phyloP scores from a whole-genome alignment of 2,113 vertebrate genomes.

The Engystomops pustulosus region DNA sequence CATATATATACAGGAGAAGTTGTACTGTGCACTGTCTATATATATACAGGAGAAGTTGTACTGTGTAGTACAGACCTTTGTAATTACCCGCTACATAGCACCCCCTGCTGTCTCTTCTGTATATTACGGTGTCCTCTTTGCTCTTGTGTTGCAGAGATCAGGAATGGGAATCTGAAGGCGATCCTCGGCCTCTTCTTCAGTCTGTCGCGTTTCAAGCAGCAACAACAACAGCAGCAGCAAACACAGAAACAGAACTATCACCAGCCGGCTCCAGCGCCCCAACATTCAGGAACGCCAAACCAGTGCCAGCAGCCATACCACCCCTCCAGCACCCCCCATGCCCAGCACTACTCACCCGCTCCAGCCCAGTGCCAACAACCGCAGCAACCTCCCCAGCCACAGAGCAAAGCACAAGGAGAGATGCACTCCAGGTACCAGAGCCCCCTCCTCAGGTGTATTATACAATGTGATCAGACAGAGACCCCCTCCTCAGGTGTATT shows the following conservation, averaged over 20 bases:
- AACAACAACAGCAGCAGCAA: constrained; percentile 79
- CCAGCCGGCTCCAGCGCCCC: constrained; percentile 62
- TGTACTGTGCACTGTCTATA: neutral
- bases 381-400: constrained; percentile 69
- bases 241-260: constrained; percentile 73
- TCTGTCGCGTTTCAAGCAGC: constrained; percentile 95
- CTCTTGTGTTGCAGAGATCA: constrained; percentile 85
- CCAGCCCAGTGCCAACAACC: constrained; percentile 76
- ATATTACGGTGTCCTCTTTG: neutral
- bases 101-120: neutral
- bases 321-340: constrained; percentile 66
- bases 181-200: constrained; percentile 98
- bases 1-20: neutral
- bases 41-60: neutral
- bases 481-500: neutral
- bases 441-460: neutral
- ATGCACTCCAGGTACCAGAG: constrained; percentile 92
- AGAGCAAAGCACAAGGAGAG: constrained; percentile 86
- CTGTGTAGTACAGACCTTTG: neutral
- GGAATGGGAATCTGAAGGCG: constrained; percentile 98
- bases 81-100: neutral
- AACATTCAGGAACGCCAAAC: constrained; percentile 64
- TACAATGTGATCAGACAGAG: neutral
- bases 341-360: constrained; percentile 65
- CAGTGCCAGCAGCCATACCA: constrained; percentile 64